Base-by-base conservation (phyloP, 2,797 vertebrate species). In the Pipistrellus pygmaeus region DNA sequence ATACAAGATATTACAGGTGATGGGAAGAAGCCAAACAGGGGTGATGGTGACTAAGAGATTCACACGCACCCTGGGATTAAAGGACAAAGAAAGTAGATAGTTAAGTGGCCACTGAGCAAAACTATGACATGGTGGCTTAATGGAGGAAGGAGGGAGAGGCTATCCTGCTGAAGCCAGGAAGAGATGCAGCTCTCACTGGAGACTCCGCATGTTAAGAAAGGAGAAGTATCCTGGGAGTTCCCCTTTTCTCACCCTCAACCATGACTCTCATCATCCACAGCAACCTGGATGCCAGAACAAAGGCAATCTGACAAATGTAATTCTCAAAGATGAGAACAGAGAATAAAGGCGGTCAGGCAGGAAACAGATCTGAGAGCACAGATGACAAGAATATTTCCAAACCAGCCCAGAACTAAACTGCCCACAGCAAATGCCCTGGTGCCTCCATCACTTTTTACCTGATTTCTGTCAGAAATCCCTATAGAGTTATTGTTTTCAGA, bases 91-190 rank as follows among this genome's bases (percentile, higher is more conserved):
- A 7, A 23, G 44, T 25, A 53, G 35, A 9, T 4, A 0, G 8
- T 60, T 21, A 13, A 21, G 68, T 25, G 55, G 23, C 55, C 27
- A 3, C 1, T 18, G 55, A n/a, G 5, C 27, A 72, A 13, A 83
- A 15, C 38, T 14, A 0, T 17, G 38, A 35, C 17, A 48, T 0
- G 0, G 85, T 15, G 35, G 8, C 12, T 38, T n/a, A 3, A 17
- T 9, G 5, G 20, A 77, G 30, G 13, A 14, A 10, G 25, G 25
- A 64, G 62, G 62, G 30, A 68, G n/a, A 68, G 25, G 69, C 21
- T 64, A 57, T 15, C 55, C 46, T 21, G 3, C 8, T 11, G 14
- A 20, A 21, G 62, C 44, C 35, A 5, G 25, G 41, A 17, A 48
- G 20, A 88, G 38, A 57, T 3, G n/a, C 15, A 53, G 32, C 64